A percentile compares a stretch with the other conserved stretches of the same genome.
Conservation (phyloP, 2,113 vertebrate genomes). For the Amazona guildingii region DNA sequence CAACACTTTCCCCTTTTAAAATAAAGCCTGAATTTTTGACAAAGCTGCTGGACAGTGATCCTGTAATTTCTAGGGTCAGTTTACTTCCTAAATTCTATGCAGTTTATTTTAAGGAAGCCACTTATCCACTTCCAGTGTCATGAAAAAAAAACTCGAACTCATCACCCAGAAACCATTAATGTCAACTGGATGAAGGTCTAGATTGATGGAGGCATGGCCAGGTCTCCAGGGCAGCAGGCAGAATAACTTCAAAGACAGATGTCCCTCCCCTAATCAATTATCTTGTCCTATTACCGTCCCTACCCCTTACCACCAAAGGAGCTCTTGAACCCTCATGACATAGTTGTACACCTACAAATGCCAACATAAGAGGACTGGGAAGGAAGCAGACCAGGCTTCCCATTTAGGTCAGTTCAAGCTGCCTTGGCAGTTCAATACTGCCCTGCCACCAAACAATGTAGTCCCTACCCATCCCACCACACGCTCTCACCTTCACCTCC, state of each 20-base stretch:
- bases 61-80: not conserved
- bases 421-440: not conserved
- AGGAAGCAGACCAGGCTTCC: not conserved
- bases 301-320: not conserved
- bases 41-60: not conserved
- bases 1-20: not conserved
- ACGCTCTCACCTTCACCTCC: not conserved
- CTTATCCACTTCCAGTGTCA: not conserved
- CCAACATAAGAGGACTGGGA: not conserved
- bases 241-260: not conserved
- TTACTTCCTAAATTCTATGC: not conserved
- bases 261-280: not conserved
- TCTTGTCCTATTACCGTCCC: not conserved
- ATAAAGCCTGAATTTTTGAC: not conserved
- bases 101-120: not conserved
- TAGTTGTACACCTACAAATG: not conserved
- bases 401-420: not conserved
- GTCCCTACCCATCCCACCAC: not conserved
- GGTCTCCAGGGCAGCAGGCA: not conserved
- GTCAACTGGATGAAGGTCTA: not conserved
- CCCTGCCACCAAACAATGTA: not conserved
- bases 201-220: not conserved
- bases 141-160: not conserved
- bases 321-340: not conserved
- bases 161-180: not conserved